phyloP scores from a whole-genome alignment of 2,113 vertebrate species.

The Cynocephalus volans region DNA sequence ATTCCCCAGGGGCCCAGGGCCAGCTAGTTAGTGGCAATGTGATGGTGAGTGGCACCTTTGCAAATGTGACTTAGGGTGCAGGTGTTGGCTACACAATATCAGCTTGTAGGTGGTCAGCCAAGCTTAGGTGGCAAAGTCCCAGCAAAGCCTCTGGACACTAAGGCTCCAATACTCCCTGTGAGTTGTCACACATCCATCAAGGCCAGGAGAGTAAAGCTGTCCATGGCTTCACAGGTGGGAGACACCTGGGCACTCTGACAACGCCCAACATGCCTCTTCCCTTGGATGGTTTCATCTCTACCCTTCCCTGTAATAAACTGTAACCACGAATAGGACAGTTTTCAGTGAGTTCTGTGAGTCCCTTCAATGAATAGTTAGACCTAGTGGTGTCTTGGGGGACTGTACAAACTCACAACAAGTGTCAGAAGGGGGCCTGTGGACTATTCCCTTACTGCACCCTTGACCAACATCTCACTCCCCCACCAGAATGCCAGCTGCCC shows the following conservation, averaged over 20 bases:
- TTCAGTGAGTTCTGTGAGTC: neutral
- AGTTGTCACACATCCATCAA: neutral
- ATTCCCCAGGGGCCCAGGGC: neutral
- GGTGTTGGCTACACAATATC: neutral
- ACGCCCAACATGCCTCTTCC: accelerated
- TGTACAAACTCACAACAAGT: too few species aligned
- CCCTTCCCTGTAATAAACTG: neutral
- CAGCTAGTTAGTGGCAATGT: accelerated
- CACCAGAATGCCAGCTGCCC: accelerated
- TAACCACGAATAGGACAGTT: accelerated
- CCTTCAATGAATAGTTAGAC: accelerated
- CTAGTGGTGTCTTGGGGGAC: neutral
- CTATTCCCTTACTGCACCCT: too few species aligned
- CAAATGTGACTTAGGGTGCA: too few species aligned
- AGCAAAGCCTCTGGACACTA: accelerated
- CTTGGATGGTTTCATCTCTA: neutral
- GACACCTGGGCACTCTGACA: accelerated
- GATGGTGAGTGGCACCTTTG: neutral
- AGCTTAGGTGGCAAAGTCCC: neutral
- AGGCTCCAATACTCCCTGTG: neutral
- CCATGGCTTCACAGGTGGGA: too few species aligned
- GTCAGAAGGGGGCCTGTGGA: neutral
- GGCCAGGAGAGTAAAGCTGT: too few species aligned
- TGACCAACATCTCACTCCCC: too few species aligned
- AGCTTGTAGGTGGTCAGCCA: neutral